Percentiles rank a stretch among this genome's conserved stretches.
These are phyloP conservation scores for Cryptocephalus primarius DNA, from an alignment of 2,888 invertebrate genomes.

Conservation along the genomic window DNA sequence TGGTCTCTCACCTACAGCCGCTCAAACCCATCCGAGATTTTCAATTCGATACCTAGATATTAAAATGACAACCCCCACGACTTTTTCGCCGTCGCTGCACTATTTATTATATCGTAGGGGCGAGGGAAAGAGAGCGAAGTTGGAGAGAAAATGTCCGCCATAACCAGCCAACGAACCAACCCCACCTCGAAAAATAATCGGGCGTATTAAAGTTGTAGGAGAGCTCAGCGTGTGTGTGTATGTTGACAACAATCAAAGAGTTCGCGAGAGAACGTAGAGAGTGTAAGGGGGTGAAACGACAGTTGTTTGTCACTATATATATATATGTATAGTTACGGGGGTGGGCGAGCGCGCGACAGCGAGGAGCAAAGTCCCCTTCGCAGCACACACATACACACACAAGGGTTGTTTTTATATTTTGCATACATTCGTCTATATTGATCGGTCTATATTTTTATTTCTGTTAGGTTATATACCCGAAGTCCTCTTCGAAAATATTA, in stretches of 20 bases:
- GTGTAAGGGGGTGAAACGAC: constrained; percentile 25
- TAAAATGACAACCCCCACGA: no score
- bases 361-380: constrained; percentile 3
- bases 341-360: constrained; percentile 7
- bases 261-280: constrained; percentile 19
- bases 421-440: constrained; percentile 19
- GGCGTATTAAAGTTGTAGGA: no score
- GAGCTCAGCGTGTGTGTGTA: constrained; percentile 1
- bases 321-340: constrained; percentile 8
- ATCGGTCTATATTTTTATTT: background rate
- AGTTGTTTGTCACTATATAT: constrained; percentile 30
- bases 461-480: background rate
- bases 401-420: constrained; percentile 33
- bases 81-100: no score
- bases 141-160: no score
- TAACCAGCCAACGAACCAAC: no score
- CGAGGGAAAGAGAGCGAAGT: no score
- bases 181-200: no score
- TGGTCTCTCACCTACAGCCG: no score
- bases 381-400: constrained; percentile 8
- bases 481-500: no score
- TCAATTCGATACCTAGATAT: no score
- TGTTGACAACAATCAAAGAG: constrained; percentile 27
- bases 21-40: no score
- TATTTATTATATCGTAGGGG: no score